These are phyloP conservation scores for Melopsittacus undulatus DNA, from an alignment of 2,797 vertebrate species.

Conservation along the genomic window DNA sequence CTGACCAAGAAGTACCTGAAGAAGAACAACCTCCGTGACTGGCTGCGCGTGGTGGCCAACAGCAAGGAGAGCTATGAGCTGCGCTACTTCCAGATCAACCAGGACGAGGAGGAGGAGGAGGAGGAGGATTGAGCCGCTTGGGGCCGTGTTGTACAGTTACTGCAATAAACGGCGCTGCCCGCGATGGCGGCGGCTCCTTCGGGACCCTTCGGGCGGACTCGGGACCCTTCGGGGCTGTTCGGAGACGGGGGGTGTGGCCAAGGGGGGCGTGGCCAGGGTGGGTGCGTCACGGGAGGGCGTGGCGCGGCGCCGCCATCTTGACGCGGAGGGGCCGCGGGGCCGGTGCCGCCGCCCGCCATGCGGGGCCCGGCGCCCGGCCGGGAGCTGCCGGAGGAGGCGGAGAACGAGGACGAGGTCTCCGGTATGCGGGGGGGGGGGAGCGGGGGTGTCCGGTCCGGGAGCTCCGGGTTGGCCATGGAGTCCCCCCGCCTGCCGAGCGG, in stretches of 20 bases:
- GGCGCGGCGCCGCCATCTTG: conserved; percentile 74
- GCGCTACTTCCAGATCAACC: conserved; percentile 98
- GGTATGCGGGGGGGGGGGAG: conserved; percentile 77
- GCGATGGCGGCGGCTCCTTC: neutral
- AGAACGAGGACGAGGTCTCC: conserved; percentile 93
- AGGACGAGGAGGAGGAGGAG: conserved; percentile 94
- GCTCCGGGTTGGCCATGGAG: neutral
- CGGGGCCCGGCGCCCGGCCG: conserved; percentile 92
- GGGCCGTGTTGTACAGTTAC: conserved; percentile 80
- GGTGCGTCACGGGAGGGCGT: conserved; percentile 65
- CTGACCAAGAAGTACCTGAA: conserved; percentile 98
- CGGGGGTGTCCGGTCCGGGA: neutral
- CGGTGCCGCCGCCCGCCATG: conserved; percentile 78
- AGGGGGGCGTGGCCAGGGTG: neutral
- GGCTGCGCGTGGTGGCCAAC: conserved; percentile 92
- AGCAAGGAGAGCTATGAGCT: conserved; percentile 96
- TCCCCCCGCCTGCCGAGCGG: too few species aligned
- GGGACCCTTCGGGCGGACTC: neutral
- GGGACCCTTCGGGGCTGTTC: neutral
- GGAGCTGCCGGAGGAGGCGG: conserved; percentile 90
- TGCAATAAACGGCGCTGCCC: conserved; percentile 84
- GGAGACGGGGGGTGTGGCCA: neutral
- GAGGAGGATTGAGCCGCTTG: conserved; percentile 89
- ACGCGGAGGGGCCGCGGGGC: conserved; percentile 62
- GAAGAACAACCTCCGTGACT: conserved; percentile 98